A percentile compares a stretch with the other conserved stretches of the same genome.
These are phyloP conservation scores for Batillaria attramentaria DNA, from an alignment of 1,140 invertebrate species.

Conservation along the genomic window DNA sequence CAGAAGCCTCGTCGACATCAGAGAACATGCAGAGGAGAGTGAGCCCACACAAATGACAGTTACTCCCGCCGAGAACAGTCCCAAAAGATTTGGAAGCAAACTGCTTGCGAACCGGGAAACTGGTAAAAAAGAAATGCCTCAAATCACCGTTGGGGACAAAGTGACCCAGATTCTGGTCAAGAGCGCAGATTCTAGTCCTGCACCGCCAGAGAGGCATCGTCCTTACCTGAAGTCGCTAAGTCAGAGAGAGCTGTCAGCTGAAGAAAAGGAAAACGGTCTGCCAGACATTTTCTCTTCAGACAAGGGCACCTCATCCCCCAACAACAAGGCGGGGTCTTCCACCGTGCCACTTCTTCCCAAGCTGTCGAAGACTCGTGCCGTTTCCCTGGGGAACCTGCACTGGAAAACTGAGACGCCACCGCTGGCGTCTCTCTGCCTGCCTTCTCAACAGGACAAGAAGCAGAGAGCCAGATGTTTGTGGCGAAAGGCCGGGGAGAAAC, in stretches of 20 bases:
- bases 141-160: not conserved
- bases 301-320: not conserved
- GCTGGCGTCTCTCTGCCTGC: not conserved
- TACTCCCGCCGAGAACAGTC: not conserved
- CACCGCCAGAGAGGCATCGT: not conserved
- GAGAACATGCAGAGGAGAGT: not conserved
- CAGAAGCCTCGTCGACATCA: conserved; percentile 6
- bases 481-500: not conserved
- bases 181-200: not conserved
- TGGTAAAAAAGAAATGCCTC: not conserved
- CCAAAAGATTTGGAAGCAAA: not conserved
- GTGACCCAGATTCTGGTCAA: not conserved
- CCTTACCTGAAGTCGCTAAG: conserved; percentile 1
- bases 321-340: not conserved
- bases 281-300: not conserved
- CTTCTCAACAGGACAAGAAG: not conserved
- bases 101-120: not conserved
- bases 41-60: not conserved
- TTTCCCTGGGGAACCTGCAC: not conserved
- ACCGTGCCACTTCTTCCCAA: not conserved
- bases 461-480: not conserved
- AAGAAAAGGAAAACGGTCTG: conserved; percentile 1
- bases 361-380: not conserved
- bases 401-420: not conserved
- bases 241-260: conserved; percentile 14